Conservation (phyloP, 1,140 invertebrate genomes). For the Drosophila arizonae region DNA sequence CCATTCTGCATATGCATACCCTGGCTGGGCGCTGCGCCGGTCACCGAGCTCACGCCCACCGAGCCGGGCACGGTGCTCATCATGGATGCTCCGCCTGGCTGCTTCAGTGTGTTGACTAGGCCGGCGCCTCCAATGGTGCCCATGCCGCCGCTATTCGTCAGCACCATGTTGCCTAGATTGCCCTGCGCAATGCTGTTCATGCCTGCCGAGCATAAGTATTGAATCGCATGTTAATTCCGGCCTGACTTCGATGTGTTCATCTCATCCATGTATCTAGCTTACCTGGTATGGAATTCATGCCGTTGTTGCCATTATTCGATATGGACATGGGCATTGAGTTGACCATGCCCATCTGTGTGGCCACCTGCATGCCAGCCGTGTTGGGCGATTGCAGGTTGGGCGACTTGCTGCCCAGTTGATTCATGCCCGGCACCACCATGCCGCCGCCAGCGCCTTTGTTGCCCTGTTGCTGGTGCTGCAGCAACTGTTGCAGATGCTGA, state of each 20-base stretch:
- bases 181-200: constrained; percentile 86
- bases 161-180: constrained; percentile 87
- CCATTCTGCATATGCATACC: constrained; percentile 87
- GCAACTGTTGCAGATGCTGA: constrained; percentile 76
- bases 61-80: constrained; percentile 83
- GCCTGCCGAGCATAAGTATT: constrained; percentile 68
- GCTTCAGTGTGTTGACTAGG: constrained; percentile 84
- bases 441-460: constrained; percentile 85
- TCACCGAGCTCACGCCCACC: constrained; percentile 58
- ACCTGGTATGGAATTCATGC: constrained; percentile 88
- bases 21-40: constrained; percentile 68
- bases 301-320: constrained; percentile 85
- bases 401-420: constrained; percentile 90
- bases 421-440: constrained; percentile 88
- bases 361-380: constrained; percentile 85
- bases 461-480: constrained; percentile 84
- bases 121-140: constrained; percentile 52
- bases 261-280: constrained; percentile 26
- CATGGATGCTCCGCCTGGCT: constrained; percentile 83
- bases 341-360: constrained; percentile 84
- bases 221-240: neutral
- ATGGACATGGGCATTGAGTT: constrained; percentile 86
- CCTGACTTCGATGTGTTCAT: too few species aligned
- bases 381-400: constrained; percentile 92
- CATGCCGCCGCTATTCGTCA: constrained; percentile 88